A percentile compares a stretch with the other conserved stretches of the same genome.
These are phyloP conservation scores for Sphaerophoria taeniata DNA, from an alignment of 2,888 invertebrate species.

Conservation along the genomic window DNA sequence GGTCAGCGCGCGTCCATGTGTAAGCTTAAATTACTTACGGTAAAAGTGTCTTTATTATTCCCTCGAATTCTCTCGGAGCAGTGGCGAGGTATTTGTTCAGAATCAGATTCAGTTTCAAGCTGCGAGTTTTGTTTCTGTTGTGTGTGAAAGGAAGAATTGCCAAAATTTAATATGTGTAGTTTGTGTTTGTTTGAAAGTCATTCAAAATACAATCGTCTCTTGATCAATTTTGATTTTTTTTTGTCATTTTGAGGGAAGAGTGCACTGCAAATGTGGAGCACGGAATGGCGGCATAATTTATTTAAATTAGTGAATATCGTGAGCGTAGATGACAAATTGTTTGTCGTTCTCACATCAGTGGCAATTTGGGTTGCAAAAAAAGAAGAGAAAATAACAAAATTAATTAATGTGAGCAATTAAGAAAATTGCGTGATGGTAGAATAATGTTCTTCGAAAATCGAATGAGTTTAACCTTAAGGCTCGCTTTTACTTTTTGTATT, in stretches of 20 bases:
- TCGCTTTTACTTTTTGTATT: background rate
- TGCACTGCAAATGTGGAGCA: background rate
- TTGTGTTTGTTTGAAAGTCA: conserved; percentile 19
- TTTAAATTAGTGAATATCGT: conserved; percentile 14
- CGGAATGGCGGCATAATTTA: background rate
- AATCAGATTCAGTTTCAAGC: no score
- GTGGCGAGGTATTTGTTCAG: background rate
- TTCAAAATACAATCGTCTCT: no score
- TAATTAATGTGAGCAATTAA: conserved; percentile 27
- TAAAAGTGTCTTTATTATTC: conserved; percentile 29
- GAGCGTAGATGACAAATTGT: conserved; percentile 22
- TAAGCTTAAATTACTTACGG: conserved; percentile 12
- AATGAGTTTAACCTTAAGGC: conserved; percentile 14
- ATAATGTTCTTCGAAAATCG: conserved; percentile 5
- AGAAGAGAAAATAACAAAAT: background rate
- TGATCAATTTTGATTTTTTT: background rate
- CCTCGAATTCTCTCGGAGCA: background rate
- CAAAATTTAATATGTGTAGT: conserved; percentile 22
- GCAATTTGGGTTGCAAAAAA: conserved; percentile 25
- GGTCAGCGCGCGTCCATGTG: conserved; percentile 19
- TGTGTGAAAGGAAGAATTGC: conserved; percentile 17
- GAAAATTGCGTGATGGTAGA: conserved; percentile 7
- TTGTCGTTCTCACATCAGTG: conserved; percentile 26
- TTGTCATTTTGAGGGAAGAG: background rate
- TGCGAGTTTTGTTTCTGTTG: background rate